These are phyloP conservation scores for Isichthys henryi DNA, from an alignment of 2,113 vertebrate species.

Conservation along the genomic window DNA sequence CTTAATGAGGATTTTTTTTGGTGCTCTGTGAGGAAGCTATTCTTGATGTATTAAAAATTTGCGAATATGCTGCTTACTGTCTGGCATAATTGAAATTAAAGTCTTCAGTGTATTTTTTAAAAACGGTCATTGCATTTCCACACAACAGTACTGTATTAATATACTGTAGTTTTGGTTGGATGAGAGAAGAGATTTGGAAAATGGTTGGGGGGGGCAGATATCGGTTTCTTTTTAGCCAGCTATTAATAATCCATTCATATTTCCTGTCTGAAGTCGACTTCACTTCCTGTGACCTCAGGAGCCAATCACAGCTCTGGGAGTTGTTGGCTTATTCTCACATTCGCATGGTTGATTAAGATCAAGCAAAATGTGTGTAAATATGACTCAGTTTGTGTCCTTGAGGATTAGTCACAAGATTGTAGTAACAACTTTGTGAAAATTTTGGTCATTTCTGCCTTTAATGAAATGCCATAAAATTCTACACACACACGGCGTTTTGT, in stretches of 20 bases:
- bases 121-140: background rate
- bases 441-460: background rate
- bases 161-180: background rate
- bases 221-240: background rate
- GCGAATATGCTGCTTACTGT: background rate
- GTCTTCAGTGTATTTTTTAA: background rate
- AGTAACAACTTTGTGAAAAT: background rate
- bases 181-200: background rate
- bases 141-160: background rate
- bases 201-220: background rate
- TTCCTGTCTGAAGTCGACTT: background rate
- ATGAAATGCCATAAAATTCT: background rate
- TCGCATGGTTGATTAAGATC: background rate
- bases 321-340: background rate
- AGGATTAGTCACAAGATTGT: background rate
- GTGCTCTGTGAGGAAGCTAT: background rate
- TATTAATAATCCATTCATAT: background rate
- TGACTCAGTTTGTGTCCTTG: background rate
- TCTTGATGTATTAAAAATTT: background rate
- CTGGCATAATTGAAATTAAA: slow-evolving; percentile 3
- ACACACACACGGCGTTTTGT: background rate
- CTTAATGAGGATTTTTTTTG: background rate
- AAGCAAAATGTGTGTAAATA: background rate
- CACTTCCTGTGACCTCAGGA: background rate
- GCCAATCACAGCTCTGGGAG: background rate